Base-by-base conservation (phyloP, 2,797 vertebrate species). In the Tenualosa ilisha region DNA sequence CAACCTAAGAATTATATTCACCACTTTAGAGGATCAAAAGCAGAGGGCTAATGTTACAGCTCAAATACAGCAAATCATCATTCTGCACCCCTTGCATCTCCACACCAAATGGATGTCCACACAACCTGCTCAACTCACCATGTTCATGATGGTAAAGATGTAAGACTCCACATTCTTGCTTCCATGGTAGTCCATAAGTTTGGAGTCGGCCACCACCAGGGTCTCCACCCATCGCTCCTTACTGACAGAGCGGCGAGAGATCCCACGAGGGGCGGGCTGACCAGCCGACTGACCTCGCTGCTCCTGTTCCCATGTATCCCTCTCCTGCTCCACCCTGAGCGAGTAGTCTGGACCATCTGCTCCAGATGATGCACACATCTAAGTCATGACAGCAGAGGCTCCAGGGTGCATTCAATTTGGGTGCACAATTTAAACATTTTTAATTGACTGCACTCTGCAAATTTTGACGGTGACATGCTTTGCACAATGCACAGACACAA, bases 81-180 rank as follows among this genome's bases (percentile, higher is more conserved):
- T 63, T 8, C 26, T 56, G 1, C n/a, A 26, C 61, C 6, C 6
- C 26, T 31, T 72, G 26, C 13, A 37, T 72, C 31, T 31, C 11
- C 65, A 72, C 65, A 72, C 37, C 65, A 15, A 6, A 1, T 37
- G 20, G 82, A 7, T 15, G 9, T 31, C 13, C 31, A n/a, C 8
- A 12, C 13, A 5, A 13, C 37, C 22, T 2, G n/a, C 9, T 26
- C 65, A 6, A 89, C 95, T 65, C 94, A 98, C 98, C 98, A 99
- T 99, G 90, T 99, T 99, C 97, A 99, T 99, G 92, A 99, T 97
- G 83, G 98, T 99, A 89, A 98, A 98, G 90, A 99, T 97, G 89
- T 99, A 99, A 37, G 97, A 97, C 89, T 99, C 98, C 88, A 99
- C 96, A 0, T 97, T 98, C 83, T 97, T 95, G 22, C 95, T 97